phyloP scores from a whole-genome alignment of 2,888 invertebrate species.

The Lasioglossum figueresi region DNA sequence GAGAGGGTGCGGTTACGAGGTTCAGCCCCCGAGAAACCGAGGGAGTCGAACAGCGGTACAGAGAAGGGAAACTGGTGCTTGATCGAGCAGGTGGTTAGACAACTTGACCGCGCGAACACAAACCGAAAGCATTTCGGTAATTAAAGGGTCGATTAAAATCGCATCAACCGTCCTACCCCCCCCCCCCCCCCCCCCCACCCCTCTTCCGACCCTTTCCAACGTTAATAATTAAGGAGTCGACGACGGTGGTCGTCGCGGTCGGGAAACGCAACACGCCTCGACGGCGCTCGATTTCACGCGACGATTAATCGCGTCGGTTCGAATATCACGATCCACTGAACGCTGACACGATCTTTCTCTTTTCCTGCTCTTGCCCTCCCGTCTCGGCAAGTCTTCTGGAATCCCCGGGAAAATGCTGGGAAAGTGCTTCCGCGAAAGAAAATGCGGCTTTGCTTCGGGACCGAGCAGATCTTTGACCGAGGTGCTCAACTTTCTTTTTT shows the following conservation, averaged over 20 bases:
- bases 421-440: neutral
- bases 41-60: slow-evolving; percentile 44
- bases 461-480: neutral
- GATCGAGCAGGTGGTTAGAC: slow-evolving; percentile 59
- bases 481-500: neutral
- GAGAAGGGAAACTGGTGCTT: slow-evolving; percentile 40
- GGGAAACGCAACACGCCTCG: neutral
- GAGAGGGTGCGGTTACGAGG: slow-evolving; percentile 36
- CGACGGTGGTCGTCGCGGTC: neutral
- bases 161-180: slow-evolving; percentile 1
- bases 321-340: slow-evolving; percentile 1
- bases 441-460: neutral
- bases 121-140: slow-evolving; percentile 52
- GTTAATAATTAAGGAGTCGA: slow-evolving; percentile 18
- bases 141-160: slow-evolving; percentile 53
- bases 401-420: neutral
- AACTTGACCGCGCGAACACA: slow-evolving; percentile 52
- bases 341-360: neutral
- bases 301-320: slow-evolving; percentile 11
- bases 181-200: too few species aligned
- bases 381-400: neutral
- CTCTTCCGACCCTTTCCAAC: too few species aligned
- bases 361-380: neutral
- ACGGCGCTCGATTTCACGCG: slow-evolving; percentile 3
- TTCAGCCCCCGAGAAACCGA: slow-evolving; percentile 46